Evolutionary conservation across 92 coral and sea anemone genomes (phyloP).

Genomic region (Zoanthus sociatus): DNA sequence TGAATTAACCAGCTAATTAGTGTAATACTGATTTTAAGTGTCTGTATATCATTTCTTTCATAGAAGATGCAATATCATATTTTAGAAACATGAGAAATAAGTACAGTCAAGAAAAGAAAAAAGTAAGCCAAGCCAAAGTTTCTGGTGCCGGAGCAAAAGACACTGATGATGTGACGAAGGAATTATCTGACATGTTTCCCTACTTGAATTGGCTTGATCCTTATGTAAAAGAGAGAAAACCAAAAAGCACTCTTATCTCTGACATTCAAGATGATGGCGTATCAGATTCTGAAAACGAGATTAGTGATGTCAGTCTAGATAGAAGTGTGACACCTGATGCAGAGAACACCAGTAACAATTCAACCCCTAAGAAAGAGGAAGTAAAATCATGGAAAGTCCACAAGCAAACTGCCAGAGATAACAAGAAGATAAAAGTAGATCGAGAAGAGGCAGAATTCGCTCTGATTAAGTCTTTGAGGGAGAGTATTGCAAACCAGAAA

Average conservation of each 20-base stretch:
- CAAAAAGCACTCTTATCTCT: slow-evolving; percentile 48
- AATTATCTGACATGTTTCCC: slow-evolving; percentile 55
- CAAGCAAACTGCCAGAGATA: slow-evolving; percentile 45
- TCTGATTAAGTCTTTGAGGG: slow-evolving; percentile 52
- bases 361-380: slow-evolving; percentile 26
- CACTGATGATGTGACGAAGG: slow-evolving; percentile 53
- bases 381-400: slow-evolving; percentile 52
- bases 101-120: slow-evolving; percentile 61
- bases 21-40: slow-evolving; percentile 3
- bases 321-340: slow-evolving; percentile 47
- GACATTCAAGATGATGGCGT: slow-evolving; percentile 24
- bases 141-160: slow-evolving; percentile 57
- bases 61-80: slow-evolving; percentile 41
- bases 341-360: slow-evolving; percentile 31
- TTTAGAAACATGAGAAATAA: slow-evolving; percentile 55
- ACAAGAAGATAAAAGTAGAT: slow-evolving; percentile 50
- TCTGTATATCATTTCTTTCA: slow-evolving; percentile 32
- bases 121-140: slow-evolving; percentile 45
- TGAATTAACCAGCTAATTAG: background rate
- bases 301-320: slow-evolving; percentile 31
- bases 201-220: slow-evolving; percentile 61
- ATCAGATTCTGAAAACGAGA: slow-evolving; percentile 47
- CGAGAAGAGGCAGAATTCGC: slow-evolving; percentile 68
- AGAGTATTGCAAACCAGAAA: slow-evolving; percentile 43
- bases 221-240: slow-evolving; percentile 49